phyloP scores from a whole-genome alignment of 2,113 vertebrate genomes.

The Meleagris gallopavo region DNA sequence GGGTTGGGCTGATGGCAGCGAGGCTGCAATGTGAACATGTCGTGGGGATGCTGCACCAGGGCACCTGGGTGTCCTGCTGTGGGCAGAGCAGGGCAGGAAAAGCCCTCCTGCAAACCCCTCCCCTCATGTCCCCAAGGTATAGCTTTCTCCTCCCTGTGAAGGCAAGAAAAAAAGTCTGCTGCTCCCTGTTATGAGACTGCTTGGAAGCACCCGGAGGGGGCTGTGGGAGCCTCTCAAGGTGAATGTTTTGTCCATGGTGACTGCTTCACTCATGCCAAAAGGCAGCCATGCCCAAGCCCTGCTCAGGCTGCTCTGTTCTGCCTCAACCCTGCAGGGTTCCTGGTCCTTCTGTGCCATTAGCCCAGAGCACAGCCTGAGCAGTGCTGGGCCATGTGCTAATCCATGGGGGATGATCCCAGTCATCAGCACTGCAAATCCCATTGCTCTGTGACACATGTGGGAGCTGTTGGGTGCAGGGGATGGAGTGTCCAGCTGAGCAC shows the following conservation, averaged over 20 bases:
- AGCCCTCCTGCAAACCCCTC: neutral
- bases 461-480: neutral
- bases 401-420: neutral
- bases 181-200: neutral
- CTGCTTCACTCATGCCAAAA: neutral
- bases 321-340: neutral
- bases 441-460: neutral
- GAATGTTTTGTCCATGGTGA: neutral
- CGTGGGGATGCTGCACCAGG: too few relatives aligned
- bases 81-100: too few relatives aligned
- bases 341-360: too few relatives aligned
- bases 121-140: neutral
- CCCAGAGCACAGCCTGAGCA: too few relatives aligned
- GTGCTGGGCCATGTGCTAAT: neutral
- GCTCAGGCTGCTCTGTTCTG: neutral
- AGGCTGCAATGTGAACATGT: neutral
- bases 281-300: neutral
- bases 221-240: neutral
- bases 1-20: neutral
- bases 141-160: neutral
- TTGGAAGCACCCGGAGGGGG: neutral
- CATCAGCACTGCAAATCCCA: neutral
- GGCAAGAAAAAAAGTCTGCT: neutral
- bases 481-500: too few relatives aligned
- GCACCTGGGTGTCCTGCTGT: neutral